phyloP scores from a whole-genome alignment of 1,140 invertebrate genomes.

The Solen grandis region DNA sequence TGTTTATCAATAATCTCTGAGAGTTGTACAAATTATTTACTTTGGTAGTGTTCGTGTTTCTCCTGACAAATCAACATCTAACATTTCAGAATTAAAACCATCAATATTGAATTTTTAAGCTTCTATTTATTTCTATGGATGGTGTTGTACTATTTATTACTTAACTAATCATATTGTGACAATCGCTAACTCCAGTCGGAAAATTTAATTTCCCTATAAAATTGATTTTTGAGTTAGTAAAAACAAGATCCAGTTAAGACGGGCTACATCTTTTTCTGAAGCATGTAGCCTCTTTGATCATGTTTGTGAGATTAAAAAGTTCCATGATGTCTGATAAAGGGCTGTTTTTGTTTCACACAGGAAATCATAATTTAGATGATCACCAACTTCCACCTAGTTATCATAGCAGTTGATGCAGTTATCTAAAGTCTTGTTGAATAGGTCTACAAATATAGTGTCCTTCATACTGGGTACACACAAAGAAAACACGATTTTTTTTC shows the following conservation, averaged over 20 bases:
- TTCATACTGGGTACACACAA: background rate
- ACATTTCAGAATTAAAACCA: no score
- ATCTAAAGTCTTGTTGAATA: no score
- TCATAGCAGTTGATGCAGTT: no score
- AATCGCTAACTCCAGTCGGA: no score
- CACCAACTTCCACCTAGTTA: no score
- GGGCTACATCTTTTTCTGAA: background rate
- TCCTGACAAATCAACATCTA: no score
- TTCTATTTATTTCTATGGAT: slow-evolving; percentile 32
- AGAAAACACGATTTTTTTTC: no score
- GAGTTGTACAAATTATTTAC: slow-evolving; percentile 16
- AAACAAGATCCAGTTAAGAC: slow-evolving; percentile 15
- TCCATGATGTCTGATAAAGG: no score
- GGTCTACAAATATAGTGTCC: background rate
- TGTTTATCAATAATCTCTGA: slow-evolving; percentile 54
- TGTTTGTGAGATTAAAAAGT: no score
- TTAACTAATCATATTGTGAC: slow-evolving; percentile 46
- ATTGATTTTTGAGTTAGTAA: slow-evolving; percentile 4
- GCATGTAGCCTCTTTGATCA: no score
- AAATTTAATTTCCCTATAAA: slow-evolving; percentile 23
- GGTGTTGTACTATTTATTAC: slow-evolving; percentile 26
- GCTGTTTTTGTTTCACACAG: no score
- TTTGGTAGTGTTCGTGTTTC: background rate
- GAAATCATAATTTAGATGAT: no score
- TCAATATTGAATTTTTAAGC: slow-evolving; percentile 35